phyloP scores from a whole-genome alignment of 2,888 invertebrate genomes.

The Mesochorus sp. region DNA sequence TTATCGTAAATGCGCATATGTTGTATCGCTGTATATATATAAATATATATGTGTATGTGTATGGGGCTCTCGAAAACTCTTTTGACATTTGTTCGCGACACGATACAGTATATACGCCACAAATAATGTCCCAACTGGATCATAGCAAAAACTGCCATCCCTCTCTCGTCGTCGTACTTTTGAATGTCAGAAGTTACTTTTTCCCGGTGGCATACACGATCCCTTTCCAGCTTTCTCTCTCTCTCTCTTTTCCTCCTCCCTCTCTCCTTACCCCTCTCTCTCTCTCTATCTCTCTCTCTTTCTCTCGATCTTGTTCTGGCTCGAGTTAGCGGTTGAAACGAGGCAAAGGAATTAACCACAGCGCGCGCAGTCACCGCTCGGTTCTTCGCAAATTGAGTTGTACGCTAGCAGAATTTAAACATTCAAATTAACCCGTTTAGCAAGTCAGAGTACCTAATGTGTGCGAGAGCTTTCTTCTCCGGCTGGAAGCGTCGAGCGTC shows the following conservation, averaged over 20 bases:
- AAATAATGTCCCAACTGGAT: conserved; percentile 68
- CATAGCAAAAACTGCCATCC: conserved; percentile 59
- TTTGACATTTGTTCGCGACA: background rate
- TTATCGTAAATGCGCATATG: conserved; percentile 2
- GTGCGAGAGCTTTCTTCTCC: conserved; percentile 59
- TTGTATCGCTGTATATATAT: background rate
- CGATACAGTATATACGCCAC: conserved; percentile 25
- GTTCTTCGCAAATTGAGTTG: conserved; percentile 78
- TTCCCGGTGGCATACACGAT: conserved; percentile 5
- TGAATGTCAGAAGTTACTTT: conserved; percentile 29
- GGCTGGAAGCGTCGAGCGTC: conserved; percentile 27
- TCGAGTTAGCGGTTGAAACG: conserved; percentile 48
- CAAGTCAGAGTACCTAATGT: conserved; percentile 79
- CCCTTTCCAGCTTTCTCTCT: background rate
- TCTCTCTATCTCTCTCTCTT: too few relatives aligned
- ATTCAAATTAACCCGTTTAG: conserved; percentile 81
- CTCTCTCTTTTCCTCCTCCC: background rate
- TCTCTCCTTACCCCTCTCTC: background rate
- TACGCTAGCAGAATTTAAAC: conserved; percentile 78
- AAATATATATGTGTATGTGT: conserved; percentile 1
- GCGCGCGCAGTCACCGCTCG: conserved; percentile 18
- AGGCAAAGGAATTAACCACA: conserved; percentile 73
- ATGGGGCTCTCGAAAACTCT: background rate
- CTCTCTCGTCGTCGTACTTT: conserved; percentile 5
- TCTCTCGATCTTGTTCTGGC: conserved; percentile 41